These are phyloP conservation scores for Hippolais icterina DNA, from an alignment of 2,113 vertebrate species.

Conservation along the genomic window DNA sequence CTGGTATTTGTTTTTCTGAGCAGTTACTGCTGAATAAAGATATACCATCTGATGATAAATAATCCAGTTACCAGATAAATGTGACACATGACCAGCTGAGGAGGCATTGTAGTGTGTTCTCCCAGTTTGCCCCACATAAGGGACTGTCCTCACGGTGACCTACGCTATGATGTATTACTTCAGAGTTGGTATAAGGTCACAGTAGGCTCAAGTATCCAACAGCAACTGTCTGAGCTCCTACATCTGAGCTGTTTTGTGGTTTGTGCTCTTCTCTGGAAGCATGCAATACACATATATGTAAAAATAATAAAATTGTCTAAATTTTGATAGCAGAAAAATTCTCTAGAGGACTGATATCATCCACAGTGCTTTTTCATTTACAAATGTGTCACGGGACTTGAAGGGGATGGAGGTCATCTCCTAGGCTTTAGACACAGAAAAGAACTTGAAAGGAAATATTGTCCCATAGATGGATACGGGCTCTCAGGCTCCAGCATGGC, in stretches of 20 bases:
- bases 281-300: no score
- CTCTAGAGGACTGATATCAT: background rate
- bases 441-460: background rate
- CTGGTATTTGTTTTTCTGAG: background rate
- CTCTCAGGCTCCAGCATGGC: background rate
- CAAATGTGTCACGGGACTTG: background rate
- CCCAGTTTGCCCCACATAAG: background rate
- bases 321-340: background rate
- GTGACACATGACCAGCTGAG: background rate
- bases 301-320: background rate
- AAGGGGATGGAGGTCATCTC: background rate
- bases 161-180: background rate
- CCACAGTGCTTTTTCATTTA: background rate
- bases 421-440: background rate
- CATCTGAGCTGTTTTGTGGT: background rate
- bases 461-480: background rate
- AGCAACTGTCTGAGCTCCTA: background rate
- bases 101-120: background rate
- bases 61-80: background rate
- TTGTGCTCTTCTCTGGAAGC: background rate
- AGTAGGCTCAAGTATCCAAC: background rate
- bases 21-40: background rate
- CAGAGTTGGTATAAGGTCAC: background rate
- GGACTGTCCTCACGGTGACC: background rate
- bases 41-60: background rate